Evolutionary conservation across 1,140 invertebrate genomes (phyloP), one percentile per base, ranked within the genome.

Genomic region (Orius laevigatus): DNA sequence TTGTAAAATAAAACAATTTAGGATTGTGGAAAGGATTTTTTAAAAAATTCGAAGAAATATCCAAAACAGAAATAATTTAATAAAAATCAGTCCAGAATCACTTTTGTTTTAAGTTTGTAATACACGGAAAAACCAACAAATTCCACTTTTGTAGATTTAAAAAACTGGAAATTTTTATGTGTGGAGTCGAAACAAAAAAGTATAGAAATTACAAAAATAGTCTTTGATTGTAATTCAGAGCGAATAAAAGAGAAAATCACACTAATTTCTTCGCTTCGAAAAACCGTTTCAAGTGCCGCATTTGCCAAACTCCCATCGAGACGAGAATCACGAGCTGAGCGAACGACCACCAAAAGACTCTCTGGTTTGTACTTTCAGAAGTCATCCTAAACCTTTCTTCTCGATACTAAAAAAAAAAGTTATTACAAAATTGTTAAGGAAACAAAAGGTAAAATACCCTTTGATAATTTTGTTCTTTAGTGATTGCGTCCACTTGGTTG

Each of bases 181-280:
- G 8, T 25, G 25, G 25, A 25, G 8, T 25, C 25, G 3, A 25
- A 25, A 25, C n/a, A 25, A 25, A 25, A 32, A 46, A 14, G 31
- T 25, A 33, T 32, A 32, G 15, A 46, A 18, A 31, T 32, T 12
- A 25, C 12, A 12, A 32, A 46, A 32, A 32, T 39, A 48, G 34
- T 50, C 25, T 25, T 25, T 25, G 25, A 25, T 25, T 25, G 25
- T 25, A 25, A 25, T 25, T 25, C 3, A 25, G 25, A n/a, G n/a
- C n/a, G n/a, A n/a, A 3, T 8, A 25, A 25, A 25, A 25, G 25
- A 25, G 32, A 14, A 49, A 12, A 32, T 78, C 81, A 98, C 40
- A 98, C 95, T 59, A 99, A 71, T 77, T 99, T 98, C 66, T 99
- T 99, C 11, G 95, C 95, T 71, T 99, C 93, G 63, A 99, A 99